Conservation (phyloP, 2,797 vertebrate genomes). For the Zonotrichia albicollis region DNA sequence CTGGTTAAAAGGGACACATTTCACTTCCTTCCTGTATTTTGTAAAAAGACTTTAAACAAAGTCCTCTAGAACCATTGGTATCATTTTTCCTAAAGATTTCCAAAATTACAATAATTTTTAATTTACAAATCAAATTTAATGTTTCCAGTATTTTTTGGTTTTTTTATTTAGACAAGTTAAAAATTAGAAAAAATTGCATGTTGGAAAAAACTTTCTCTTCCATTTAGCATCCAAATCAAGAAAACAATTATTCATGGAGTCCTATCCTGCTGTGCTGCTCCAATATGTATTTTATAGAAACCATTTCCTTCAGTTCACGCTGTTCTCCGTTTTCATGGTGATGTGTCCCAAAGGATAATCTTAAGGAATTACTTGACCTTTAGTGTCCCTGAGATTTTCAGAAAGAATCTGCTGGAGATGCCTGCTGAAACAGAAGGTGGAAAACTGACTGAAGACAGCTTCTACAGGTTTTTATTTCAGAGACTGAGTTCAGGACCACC, state of each 20-base stretch:
- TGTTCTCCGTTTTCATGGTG: not conserved
- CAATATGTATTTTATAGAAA: not conserved
- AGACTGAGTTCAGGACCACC: not conserved
- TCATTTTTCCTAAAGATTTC: not conserved
- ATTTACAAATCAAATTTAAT: not conserved
- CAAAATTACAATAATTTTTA: not conserved
- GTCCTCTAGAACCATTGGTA: not conserved
- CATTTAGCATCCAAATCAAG: not conserved
- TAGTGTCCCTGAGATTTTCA: not conserved
- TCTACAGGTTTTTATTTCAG: not conserved
- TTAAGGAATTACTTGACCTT: slow-evolving; percentile 22
- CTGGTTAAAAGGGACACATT: not conserved
- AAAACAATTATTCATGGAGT: not conserved
- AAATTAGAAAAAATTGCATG: not conserved
- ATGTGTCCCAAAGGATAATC: not conserved
- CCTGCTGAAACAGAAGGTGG: not conserved
- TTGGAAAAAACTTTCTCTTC: not conserved
- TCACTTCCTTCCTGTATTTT: not conserved
- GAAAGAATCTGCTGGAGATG: not conserved
- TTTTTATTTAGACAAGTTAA: not conserved
- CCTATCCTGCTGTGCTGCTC: not conserved
- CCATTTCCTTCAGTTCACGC: not conserved
- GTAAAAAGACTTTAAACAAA: not conserved
- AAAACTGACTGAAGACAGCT: not conserved
- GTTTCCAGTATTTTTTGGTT: not conserved